Percentiles rank a stretch among this genome's conserved stretches.
These are phyloP conservation scores for Melikaiella ostensackeni DNA, from an alignment of 2,888 invertebrate species.

Conservation along the genomic window DNA sequence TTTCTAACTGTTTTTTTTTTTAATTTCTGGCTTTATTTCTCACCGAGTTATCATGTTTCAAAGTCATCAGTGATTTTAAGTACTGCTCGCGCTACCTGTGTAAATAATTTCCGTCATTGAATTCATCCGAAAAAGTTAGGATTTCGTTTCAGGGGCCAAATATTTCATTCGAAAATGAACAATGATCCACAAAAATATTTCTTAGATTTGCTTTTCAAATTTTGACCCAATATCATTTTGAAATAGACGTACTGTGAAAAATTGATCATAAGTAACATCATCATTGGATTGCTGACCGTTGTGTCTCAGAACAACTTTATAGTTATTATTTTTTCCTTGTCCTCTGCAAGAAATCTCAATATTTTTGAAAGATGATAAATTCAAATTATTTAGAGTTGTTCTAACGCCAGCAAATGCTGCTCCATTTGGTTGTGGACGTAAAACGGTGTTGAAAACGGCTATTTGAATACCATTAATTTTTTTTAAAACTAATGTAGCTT, in stretches of 20 bases:
- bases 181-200: no score
- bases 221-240: neutral
- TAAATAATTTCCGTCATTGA: no score
- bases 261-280: conserved; percentile 82
- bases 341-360: conserved; percentile 80
- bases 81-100: no score
- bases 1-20: no score
- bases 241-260: conserved; percentile 64
- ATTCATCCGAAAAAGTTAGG: no score
- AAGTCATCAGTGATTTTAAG: no score
- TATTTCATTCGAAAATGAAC: no score
- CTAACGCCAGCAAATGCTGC: conserved; percentile 84
- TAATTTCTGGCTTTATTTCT: no score
- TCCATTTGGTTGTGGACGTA: conserved; percentile 84
- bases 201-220: no score
- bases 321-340: conserved; percentile 81
- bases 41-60: no score
- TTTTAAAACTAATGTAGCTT: conserved; percentile 81
- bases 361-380: conserved; percentile 78
- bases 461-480: conserved; percentile 81
- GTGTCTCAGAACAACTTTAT: conserved; percentile 82
- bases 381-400: conserved; percentile 75
- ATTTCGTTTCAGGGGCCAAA: no score
- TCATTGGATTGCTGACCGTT: conserved; percentile 79
- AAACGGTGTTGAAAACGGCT: conserved; percentile 82